Base-by-base conservation (phyloP, 2,113 vertebrate genomes). In the Xenotilapia flavipinnis region DNA sequence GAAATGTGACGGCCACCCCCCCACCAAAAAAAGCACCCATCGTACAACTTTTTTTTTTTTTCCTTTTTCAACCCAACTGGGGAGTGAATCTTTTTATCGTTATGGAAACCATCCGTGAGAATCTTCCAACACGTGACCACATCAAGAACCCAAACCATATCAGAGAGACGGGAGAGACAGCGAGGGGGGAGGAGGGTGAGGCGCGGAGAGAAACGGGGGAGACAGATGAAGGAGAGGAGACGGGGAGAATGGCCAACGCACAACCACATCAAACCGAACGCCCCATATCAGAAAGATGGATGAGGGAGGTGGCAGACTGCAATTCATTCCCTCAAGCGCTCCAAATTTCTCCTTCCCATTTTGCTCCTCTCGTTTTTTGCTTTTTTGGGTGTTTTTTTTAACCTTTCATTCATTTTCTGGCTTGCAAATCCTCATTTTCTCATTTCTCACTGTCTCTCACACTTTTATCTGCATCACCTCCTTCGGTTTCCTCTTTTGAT, bases 21-120 rank as follows among this genome's bases (percentile, higher is more conserved):
- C 58, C 58, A 2, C 28, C 9, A 11, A 62, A 92, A 87, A 38
- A 56, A 23, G 79, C 12, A 28, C 56, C 56, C 55, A 6, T 7
- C 15, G 45, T 60, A 65, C 40, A 60, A 68, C 56, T 90, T 91
- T 87, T 91, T 87, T 91, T 86, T 40, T 79, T 40, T 58, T 58
- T 38, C 5, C 33, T 31, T 40, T 54, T 40, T 17, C 12, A 4
- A 4, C 21, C 9, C 12, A 84, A 85, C 28, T 56, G 70, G 83
- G 83, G 83, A 90, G 87, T 53, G 82, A 88, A 88, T 93, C 93
- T 92, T 94, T 95, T 93, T 90, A 94, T 94, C 93, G 4, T 94
- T 92, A 94, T 94, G 91, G 94, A 94, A 94, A 92, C 92, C 93
- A 94, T 93, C 86, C 90, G 75, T 94, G 94, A 93, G 92, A 94